Conservation (phyloP, 2,888 invertebrate species). For the Lamellibrachia satsuma region DNA sequence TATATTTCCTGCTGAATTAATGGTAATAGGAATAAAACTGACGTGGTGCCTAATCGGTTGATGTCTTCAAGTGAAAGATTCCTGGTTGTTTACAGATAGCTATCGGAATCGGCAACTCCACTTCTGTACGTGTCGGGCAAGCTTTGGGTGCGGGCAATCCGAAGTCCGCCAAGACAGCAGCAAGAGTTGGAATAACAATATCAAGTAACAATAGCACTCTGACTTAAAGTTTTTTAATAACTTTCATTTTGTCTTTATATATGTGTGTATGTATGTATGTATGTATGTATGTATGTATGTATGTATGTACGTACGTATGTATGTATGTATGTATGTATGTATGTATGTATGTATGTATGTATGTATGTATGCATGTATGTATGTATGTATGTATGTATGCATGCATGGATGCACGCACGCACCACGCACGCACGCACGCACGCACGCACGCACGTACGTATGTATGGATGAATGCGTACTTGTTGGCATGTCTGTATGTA, state of each 20-base stretch:
- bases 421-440: too few relatives aligned
- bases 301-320: too few relatives aligned
- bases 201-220: conserved; percentile 22
- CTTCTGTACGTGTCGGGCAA: conserved; percentile 39
- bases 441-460: too few relatives aligned
- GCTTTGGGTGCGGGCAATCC: conserved; percentile 38
- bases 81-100: conserved; percentile 31
- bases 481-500: not conserved
- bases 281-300: not conserved
- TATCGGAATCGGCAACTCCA: conserved; percentile 35
- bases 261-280: not conserved
- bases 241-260: too few relatives aligned
- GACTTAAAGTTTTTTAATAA: too few relatives aligned
- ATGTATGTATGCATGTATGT: too few relatives aligned
- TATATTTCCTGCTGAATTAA: too few relatives aligned
- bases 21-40: too few relatives aligned
- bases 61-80: not conserved
- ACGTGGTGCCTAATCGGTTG: not conserved
- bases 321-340: too few relatives aligned
- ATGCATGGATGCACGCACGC: too few relatives aligned
- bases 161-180: conserved; percentile 35
- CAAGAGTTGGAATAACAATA: conserved; percentile 33
- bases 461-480: not conserved
- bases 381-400: too few relatives aligned
- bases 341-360: too few relatives aligned